Conservation (phyloP, 2,888 invertebrate genomes). For the Lathronympha strigana region DNA sequence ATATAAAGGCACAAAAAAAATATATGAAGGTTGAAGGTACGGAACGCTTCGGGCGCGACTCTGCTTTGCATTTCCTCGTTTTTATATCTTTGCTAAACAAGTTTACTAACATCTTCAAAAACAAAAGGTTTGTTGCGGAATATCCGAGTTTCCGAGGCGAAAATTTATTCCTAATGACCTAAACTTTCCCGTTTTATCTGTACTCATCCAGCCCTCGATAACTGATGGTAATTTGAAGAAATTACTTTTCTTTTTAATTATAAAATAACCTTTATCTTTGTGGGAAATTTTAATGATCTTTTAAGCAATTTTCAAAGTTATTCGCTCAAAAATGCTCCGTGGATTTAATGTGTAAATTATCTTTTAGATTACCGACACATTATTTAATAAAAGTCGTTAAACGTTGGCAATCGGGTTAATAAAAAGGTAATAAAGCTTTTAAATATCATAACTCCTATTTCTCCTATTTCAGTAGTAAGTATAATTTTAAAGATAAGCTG, state of each 20-base stretch:
- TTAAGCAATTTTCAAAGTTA: slow-evolving; percentile 29
- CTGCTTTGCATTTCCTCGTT: not conserved
- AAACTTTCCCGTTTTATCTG: slow-evolving; percentile 61
- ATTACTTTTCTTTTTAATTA: slow-evolving; percentile 41
- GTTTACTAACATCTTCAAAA: slow-evolving; percentile 25
- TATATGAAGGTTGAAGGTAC: too few species aligned
- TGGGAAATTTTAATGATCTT: slow-evolving; percentile 34
- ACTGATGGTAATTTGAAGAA: slow-evolving; percentile 49
- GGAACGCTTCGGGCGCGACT: too few species aligned
- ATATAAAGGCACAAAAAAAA: too few species aligned
- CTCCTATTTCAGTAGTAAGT: too few species aligned
- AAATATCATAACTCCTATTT: too few species aligned
- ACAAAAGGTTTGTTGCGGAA: slow-evolving; percentile 34
- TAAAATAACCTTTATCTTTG: slow-evolving; percentile 37
- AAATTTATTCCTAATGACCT: slow-evolving; percentile 61
- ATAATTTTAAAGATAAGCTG: too few species aligned
- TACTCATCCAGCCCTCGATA: slow-evolving; percentile 54
- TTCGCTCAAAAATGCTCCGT: not conserved
- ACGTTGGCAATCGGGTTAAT: too few species aligned
- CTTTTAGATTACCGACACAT: slow-evolving; percentile 1
- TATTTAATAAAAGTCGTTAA: slow-evolving; percentile 1
- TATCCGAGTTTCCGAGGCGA: slow-evolving; percentile 49
- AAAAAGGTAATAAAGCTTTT: too few species aligned
- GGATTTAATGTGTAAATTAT: not conserved
- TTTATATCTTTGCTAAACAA: slow-evolving; percentile 16